Evolutionary conservation across 2,797 vertebrate genomes (phyloP).

Genomic region (Scarus forsteni): DNA sequence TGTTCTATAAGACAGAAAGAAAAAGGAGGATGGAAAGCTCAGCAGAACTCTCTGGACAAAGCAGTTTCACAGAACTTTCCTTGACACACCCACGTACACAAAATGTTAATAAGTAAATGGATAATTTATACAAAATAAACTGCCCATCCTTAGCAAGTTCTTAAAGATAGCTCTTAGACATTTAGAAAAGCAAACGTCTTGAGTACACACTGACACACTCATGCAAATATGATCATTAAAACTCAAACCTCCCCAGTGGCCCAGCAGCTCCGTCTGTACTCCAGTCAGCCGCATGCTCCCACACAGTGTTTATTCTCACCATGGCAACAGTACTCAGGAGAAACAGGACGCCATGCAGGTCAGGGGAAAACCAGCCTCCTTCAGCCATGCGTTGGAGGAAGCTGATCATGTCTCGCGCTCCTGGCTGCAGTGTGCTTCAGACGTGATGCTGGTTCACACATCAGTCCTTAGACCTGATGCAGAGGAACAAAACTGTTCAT

Average conservation of each 20-base stretch:
- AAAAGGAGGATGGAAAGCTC: conserved; percentile 28
- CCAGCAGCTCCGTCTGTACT: conserved; percentile 12
- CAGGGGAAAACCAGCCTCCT: conserved; percentile 5
- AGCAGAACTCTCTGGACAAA: conserved; percentile 40
- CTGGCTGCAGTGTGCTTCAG: background rate
- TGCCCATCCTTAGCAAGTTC: background rate
- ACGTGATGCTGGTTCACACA: background rate
- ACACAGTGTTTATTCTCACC: conserved; percentile 64
- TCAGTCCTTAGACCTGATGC: background rate
- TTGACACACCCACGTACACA: background rate
- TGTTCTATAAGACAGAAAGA: background rate
- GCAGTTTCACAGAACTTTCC: conserved; percentile 28
- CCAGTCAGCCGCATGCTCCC: conserved; percentile 55
- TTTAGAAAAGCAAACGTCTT: too few relatives aligned
- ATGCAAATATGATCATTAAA: background rate
- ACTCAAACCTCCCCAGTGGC: conserved; percentile 34
- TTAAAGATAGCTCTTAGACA: background rate
- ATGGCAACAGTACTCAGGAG: conserved; percentile 53
- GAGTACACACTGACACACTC: background rate
- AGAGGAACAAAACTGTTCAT: background rate
- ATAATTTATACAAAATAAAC: background rate
- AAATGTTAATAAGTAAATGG: too few relatives aligned
- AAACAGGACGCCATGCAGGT: conserved; percentile 30
- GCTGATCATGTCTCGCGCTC: conserved; percentile 16
- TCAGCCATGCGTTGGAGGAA: conserved; percentile 16